Conservation (phyloP, 2,113 vertebrate genomes). For the Pelecanus crispus region DNA sequence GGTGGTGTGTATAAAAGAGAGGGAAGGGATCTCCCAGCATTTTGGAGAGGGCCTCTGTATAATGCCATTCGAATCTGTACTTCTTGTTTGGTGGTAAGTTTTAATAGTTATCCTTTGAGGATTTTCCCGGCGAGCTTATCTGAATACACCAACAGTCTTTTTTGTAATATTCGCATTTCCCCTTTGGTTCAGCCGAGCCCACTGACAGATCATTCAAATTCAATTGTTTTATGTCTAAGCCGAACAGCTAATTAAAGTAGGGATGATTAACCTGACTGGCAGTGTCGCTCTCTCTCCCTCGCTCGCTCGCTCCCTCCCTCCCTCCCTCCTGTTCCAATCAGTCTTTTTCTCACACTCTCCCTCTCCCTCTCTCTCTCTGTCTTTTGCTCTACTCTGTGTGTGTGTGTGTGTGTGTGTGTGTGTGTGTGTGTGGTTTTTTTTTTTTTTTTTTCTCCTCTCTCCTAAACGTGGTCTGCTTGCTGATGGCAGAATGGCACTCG, state of each 20-base stretch:
- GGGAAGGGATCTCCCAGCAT: constrained; percentile 45
- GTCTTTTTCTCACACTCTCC: constrained; percentile 73
- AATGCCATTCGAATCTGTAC: constrained; percentile 69
- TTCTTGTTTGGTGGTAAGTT: constrained; percentile 82
- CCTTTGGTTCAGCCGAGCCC: constrained; percentile 83
- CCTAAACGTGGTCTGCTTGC: constrained; percentile 85
- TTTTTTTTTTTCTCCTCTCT: constrained; percentile 71
- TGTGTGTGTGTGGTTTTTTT: not conserved
- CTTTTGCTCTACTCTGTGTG: constrained; percentile 59
- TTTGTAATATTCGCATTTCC: constrained; percentile 83
- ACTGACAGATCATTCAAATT: constrained; percentile 89
- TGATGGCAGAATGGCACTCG: constrained; percentile 90
- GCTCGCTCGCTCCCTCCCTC: constrained; percentile 67
- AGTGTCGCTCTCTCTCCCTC: constrained; percentile 76
- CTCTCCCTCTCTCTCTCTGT: constrained; percentile 65
- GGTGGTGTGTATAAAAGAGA: not conserved
- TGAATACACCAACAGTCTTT: constrained; percentile 82
- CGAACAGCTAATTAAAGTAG: constrained; percentile 93
- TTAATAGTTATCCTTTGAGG: constrained; percentile 81
- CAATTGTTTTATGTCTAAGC: constrained; percentile 90
- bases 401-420: constrained; percentile 46
- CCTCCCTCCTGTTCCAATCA: constrained; percentile 66
- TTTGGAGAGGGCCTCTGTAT: constrained; percentile 58
- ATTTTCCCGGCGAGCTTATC: constrained; percentile 78
- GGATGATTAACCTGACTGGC: constrained; percentile 94